Conservation (phyloP, 2,797 vertebrate species). For the Protosalanx chinensis region DNA sequence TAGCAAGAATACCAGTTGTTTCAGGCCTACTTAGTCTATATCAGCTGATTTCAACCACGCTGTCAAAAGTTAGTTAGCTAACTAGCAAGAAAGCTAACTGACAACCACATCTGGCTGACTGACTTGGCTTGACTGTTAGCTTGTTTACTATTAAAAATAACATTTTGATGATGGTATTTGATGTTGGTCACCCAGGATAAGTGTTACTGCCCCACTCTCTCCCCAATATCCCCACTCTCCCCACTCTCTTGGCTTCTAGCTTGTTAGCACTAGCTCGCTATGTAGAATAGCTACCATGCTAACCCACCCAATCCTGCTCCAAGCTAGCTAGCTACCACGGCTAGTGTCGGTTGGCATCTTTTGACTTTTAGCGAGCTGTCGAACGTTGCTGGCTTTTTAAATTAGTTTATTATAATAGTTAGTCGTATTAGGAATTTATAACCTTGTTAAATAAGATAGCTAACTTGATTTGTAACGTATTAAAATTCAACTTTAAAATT, state of each 20-base stretch:
- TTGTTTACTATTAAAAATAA: background rate
- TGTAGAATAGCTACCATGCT: background rate
- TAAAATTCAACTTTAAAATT: background rate
- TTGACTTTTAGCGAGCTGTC: background rate
- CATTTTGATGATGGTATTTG: background rate
- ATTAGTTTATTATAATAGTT: too few relatives aligned
- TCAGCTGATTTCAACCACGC: constrained; percentile 29
- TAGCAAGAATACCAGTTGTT: constrained; percentile 22
- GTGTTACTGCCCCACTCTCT: background rate
- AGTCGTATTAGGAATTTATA: too few relatives aligned
- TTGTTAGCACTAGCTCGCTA: constrained; percentile 3
- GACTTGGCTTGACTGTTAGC: background rate
- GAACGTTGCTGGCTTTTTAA: too few relatives aligned
- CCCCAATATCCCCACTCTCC: too few relatives aligned
- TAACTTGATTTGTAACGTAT: too few relatives aligned
- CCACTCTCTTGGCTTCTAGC: background rate
- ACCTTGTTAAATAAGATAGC: too few relatives aligned
- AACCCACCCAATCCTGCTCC: background rate
- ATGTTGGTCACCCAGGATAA: background rate
- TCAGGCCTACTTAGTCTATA: constrained; percentile 44
- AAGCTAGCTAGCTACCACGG: background rate
- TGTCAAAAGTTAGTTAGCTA: constrained; percentile 25
- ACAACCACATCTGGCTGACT: background rate
- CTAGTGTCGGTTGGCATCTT: too few relatives aligned
- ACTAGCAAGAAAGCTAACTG: background rate